A percentile compares a stretch with the other conserved stretches of the same genome.
Conservation (phyloP, 1,140 invertebrate species). For the Wasmannia auropunctata region DNA sequence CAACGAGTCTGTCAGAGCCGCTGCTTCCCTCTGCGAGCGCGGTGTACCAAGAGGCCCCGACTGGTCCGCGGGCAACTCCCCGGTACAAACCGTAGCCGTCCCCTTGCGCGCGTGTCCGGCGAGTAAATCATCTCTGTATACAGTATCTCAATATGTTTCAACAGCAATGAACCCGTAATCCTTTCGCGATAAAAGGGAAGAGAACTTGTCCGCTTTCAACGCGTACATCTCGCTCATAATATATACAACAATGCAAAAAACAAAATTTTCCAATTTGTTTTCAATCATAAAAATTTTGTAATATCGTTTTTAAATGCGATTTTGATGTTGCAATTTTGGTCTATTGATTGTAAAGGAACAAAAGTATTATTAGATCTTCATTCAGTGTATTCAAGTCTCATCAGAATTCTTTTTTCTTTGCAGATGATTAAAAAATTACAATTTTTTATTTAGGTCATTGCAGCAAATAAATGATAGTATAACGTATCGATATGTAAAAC, state of each 20-base stretch:
- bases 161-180: neutral
- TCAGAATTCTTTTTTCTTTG: too few relatives aligned
- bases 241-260: too few relatives aligned
- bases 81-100: neutral
- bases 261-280: too few relatives aligned
- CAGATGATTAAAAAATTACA: too few relatives aligned
- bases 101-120: conserved; percentile 32
- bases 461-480: too few relatives aligned
- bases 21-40: conserved; percentile 72
- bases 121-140: conserved; percentile 17
- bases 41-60: conserved; percentile 29
- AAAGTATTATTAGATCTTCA: too few relatives aligned
- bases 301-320: too few relatives aligned
- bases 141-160: conserved; percentile 18
- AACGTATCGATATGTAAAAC: neutral
- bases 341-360: too few relatives aligned
- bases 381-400: too few relatives aligned
- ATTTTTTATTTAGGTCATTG: too few relatives aligned
- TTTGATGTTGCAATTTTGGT: neutral
- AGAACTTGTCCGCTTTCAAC: neutral
- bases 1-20: conserved; percentile 85
- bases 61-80: conserved; percentile 40
- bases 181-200: neutral
- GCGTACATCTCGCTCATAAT: too few relatives aligned
- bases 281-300: too few relatives aligned